Evolutionary conservation across 1,140 invertebrate genomes (phyloP).

Genomic region (Lethocerus indicus): DNA sequence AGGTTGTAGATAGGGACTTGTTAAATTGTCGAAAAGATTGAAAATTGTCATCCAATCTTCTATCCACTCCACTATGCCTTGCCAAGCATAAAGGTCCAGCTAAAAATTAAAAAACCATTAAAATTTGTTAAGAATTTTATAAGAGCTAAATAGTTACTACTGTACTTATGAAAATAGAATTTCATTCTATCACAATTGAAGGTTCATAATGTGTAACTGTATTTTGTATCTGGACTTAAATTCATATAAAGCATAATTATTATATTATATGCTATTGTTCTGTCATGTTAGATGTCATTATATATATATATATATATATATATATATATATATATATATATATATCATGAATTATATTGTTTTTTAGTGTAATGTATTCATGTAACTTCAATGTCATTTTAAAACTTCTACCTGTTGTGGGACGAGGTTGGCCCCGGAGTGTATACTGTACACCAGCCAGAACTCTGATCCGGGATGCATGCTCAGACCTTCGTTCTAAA

Average conservation of each 20-base stretch:
- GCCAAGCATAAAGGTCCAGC: conserved; percentile 64
- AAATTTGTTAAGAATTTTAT: no score
- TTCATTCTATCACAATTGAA: no score
- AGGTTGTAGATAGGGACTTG: conserved; percentile 45
- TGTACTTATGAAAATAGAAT: no score
- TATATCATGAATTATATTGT: no score
- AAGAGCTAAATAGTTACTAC: no score
- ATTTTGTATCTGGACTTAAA: background rate
- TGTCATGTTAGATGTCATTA: background rate
- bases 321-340: no score
- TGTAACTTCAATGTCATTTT: background rate
- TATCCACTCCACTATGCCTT: conserved; percentile 45
- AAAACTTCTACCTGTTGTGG: conserved; percentile 40
- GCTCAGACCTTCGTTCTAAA: conserved; percentile 52
- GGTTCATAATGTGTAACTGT: no score
- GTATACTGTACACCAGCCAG: conserved; percentile 73
- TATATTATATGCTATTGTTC: background rate
- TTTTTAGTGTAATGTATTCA: background rate
- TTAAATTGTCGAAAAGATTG: conserved; percentile 69
- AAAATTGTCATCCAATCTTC: conserved; percentile 61
- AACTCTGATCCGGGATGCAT: conserved; percentile 55
- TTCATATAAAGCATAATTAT: background rate
- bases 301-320: no score
- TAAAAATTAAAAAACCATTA: conserved; percentile 23
- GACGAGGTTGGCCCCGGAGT: conserved; percentile 53